phyloP scores from a whole-genome alignment of 2,888 invertebrate genomes.

The Spilosoma lubricipeda region DNA sequence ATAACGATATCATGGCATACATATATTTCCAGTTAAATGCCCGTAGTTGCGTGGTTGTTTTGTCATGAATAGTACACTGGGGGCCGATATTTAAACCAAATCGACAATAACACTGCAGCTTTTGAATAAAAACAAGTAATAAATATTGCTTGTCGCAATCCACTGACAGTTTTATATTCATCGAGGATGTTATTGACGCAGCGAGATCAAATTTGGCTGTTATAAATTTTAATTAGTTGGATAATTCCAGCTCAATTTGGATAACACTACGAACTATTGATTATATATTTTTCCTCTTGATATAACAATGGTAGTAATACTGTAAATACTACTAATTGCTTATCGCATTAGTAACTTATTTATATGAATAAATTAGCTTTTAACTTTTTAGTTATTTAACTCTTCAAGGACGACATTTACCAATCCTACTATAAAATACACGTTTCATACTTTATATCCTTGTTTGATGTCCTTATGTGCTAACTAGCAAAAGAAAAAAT shows the following conservation, averaged over 20 bases:
- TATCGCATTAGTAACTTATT: neutral
- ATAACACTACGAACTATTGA: neutral
- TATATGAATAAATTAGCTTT: neutral
- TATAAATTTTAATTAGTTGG: neutral
- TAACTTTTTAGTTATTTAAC: neutral
- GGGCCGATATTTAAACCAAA: constrained; percentile 56
- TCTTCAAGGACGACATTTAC: neutral
- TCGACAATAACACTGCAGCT: constrained; percentile 51
- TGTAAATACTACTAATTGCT: neutral
- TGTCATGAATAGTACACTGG: constrained; percentile 54
- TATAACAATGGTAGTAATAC: neutral
- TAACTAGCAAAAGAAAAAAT: neutral
- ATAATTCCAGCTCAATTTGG: neutral
- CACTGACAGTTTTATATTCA: constrained; percentile 53
- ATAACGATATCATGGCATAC: constrained; percentile 39
- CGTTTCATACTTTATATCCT: neutral
- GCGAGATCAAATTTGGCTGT: constrained; percentile 45
- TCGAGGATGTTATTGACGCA: constrained; percentile 52
- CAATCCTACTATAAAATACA: neutral
- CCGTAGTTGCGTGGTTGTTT: constrained; percentile 43
- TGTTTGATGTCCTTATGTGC: neutral
- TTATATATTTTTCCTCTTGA: neutral
- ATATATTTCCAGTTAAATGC: constrained; percentile 53
- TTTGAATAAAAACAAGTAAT: constrained; percentile 59
- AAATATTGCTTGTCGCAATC: constrained; percentile 49